Conservation (phyloP, 2,113 vertebrate genomes). For the Siniperca knerii region DNA sequence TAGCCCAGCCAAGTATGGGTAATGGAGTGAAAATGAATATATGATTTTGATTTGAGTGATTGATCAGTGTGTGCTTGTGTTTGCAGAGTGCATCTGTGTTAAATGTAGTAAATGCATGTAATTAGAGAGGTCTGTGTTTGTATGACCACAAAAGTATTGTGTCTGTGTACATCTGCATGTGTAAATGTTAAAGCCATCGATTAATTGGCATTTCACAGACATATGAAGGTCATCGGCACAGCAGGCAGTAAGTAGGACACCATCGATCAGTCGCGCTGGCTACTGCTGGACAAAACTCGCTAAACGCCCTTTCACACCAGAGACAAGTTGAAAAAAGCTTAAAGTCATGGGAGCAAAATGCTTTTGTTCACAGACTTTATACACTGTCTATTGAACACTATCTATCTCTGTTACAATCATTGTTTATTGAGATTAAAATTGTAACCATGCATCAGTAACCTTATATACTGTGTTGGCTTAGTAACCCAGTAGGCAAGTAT, state of each 20-base stretch:
- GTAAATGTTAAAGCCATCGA: slow-evolving; percentile 51
- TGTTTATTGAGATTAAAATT: slow-evolving; percentile 23
- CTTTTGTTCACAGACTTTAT: not conserved
- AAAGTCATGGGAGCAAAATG: not conserved
- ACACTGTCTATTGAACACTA: not conserved
- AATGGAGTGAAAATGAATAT: slow-evolving; percentile 18
- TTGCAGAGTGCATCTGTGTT: not conserved
- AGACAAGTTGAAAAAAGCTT: slow-evolving; percentile 20
- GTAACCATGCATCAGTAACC: slow-evolving; percentile 21
- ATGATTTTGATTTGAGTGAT: not conserved
- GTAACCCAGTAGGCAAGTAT: slow-evolving; percentile 1
- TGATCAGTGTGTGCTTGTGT: not conserved
- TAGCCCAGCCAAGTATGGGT: slow-evolving; percentile 3
- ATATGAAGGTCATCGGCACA: slow-evolving; percentile 74
- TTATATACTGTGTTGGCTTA: slow-evolving; percentile 4
- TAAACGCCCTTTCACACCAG: slow-evolving; percentile 16
- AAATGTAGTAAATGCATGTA: not conserved
- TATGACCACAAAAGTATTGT: not conserved
- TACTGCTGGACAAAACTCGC: slow-evolving; percentile 25
- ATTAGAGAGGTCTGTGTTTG: not conserved
- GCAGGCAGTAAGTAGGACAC: slow-evolving; percentile 68
- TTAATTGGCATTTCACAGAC: slow-evolving; percentile 62
- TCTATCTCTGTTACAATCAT: not conserved
- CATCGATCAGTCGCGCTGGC: slow-evolving; percentile 64
- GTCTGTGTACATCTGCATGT: slow-evolving; percentile 29